Conservation (phyloP, 2,113 vertebrate species). For the Aleadryas rufinucha region DNA sequence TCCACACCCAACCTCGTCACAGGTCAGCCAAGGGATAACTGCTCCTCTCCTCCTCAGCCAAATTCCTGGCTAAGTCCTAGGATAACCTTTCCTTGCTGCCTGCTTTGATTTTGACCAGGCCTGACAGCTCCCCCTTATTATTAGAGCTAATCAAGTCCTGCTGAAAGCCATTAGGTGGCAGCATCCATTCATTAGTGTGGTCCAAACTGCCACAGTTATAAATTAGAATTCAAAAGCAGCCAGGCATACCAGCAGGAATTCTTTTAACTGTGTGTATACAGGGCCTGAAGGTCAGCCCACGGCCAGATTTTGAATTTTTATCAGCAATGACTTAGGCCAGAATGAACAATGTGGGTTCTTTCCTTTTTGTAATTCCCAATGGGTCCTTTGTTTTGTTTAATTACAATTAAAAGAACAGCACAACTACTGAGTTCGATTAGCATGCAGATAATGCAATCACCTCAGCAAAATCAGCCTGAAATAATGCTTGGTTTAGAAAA, state of each 20-base stretch:
- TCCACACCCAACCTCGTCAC: not conserved
- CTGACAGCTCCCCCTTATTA: not conserved
- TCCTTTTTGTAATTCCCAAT: not conserved
- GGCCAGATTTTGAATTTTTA: not conserved
- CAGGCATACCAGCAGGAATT: not conserved
- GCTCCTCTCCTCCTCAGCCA: not conserved
- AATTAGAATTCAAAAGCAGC: conserved; percentile 26
- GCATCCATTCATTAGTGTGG: conserved; percentile 4
- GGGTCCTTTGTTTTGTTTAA: conserved; percentile 16
- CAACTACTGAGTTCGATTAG: not conserved
- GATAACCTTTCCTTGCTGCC: not conserved
- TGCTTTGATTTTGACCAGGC: not conserved
- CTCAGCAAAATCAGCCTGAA: conserved; percentile 3
- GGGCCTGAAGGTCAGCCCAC: not conserved
- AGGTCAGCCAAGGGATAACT: not conserved
- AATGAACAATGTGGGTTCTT: not conserved
- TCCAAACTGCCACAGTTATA: not conserved
- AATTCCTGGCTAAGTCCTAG: not conserved
- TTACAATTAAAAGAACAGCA: not conserved
- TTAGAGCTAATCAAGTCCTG: not conserved
- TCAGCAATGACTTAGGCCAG: not conserved
- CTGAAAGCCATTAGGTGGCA: conserved; percentile 52
- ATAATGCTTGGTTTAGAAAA: not conserved
- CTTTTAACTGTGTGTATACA: not conserved
- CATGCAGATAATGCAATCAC: not conserved